Base-by-base conservation (phyloP, 2,113 vertebrate genomes). In the Ovis aries region DNA sequence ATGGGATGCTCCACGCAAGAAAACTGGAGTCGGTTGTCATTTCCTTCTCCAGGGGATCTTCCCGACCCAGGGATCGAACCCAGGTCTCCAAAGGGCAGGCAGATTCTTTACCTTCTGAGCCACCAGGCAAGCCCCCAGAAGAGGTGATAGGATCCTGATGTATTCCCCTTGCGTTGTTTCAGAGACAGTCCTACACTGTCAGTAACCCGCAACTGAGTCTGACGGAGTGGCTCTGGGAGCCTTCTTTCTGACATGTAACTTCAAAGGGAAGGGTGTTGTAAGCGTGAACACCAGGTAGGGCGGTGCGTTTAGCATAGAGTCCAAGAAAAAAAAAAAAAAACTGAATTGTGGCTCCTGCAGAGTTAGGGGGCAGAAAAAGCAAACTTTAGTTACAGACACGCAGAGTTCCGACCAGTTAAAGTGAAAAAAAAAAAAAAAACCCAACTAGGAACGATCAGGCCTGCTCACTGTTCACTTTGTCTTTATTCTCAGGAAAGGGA, bases 121-220 rank as follows among this genome's bases (percentile, higher is more conserved):
- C 17, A 21, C n/a, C 17, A 23, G 9, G n/a, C 64, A 36, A 21
- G 64, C 4, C n/a, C 64, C 64, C 64, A 0, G 5, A 8, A 21
- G 17, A 11, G n/a, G 17, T 21, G n/a, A 21, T 21, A 21, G 64
- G 9, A 11, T 3, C 64, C n/a, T 11, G 64, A 11, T 71, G 21
- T 21, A 4, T 5, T 5, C 17, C n/a, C 36, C n/a, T 71, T 21
- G 17, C 33, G 9, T 21, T 21, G 8, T 36, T 21, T 36, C 4
- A 36, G 17, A n/a, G 17, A 3, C 4, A 36, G n/a, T 0, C 9
- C 9, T 36, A 21, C n/a, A 11, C n/a, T 11, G n/a, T 71, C n/a
- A 21, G n/a, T 11, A 21, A 36, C 17, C n/a, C 64, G 3, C 3
- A 71, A 71, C n/a, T 21, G 64, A 36, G 17, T 5, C 64, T 36